Percentiles rank a stretch among this genome's conserved stretches.
Conservation (phyloP, 2,888 invertebrate genomes). For the Gasteruption jaculator region DNA sequence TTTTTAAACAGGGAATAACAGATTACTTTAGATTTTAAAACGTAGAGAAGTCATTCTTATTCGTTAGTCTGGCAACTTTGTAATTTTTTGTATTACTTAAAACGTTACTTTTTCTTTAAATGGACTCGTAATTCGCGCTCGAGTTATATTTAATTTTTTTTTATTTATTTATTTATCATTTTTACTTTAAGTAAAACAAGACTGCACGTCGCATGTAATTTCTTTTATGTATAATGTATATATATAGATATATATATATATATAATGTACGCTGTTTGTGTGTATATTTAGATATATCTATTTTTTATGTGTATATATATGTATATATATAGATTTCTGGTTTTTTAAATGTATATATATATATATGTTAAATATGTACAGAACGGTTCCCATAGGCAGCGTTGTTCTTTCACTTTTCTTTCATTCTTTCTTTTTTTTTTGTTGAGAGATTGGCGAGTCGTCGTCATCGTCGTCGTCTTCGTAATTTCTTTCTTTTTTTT, state of each 20-base stretch:
- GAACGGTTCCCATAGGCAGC: conserved; percentile 19
- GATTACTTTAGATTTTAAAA: no score
- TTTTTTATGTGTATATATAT: conserved; percentile 7
- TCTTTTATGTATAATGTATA: background rate
- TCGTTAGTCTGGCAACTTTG: no score
- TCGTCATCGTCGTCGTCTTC: conserved; percentile 6
- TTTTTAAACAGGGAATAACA: no score
- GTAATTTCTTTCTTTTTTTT: no score
- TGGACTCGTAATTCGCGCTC: no score
- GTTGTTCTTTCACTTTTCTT: conserved; percentile 20
- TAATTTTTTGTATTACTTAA: no score
- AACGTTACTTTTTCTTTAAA: no score
- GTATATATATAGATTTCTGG: conserved; percentile 11
- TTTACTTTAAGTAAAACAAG: conserved; percentile 25
- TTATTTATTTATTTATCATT: no score
- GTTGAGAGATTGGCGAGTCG: conserved; percentile 15
- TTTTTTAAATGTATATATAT: background rate
- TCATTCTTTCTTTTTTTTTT: conserved; percentile 13
- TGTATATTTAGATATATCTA: background rate
- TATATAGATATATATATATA: conserved; percentile 15
- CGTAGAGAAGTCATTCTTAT: no score
- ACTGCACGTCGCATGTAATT: conserved; percentile 5
- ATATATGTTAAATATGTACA: conserved; percentile 14
- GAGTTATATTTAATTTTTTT: conserved; percentile 10
- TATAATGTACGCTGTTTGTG: background rate